These are phyloP conservation scores for Zosterops lateralis DNA, from an alignment of 2,113 vertebrate genomes.

Conservation along the genomic window DNA sequence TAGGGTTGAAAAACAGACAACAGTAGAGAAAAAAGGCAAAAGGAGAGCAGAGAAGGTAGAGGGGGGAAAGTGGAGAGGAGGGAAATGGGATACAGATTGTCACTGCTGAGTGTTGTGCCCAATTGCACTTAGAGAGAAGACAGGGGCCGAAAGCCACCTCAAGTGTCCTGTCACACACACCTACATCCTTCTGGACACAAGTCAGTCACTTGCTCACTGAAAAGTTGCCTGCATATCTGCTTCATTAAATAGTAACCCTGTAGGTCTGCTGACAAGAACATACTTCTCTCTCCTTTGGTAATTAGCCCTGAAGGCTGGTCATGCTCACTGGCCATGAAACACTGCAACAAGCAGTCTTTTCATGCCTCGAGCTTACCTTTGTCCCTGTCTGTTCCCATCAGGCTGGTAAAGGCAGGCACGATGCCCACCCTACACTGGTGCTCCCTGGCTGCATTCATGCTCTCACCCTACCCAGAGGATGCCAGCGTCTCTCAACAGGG, in stretches of 20 bases:
- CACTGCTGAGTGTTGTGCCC: neutral
- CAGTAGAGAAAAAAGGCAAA: neutral
- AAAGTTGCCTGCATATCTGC: conserved; percentile 52
- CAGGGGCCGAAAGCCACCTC: neutral
- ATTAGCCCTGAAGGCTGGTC: conserved; percentile 69
- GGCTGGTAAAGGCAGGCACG: neutral
- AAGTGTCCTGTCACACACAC: neutral
- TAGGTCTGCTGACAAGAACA: conserved; percentile 64
- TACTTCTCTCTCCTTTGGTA: conserved; percentile 57
- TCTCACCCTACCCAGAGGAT: neutral
- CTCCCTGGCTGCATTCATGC: neutral
- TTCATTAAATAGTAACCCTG: conserved; percentile 70
- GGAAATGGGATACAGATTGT: neutral
- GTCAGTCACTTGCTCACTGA: conserved; percentile 13
- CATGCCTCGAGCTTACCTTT: conserved; percentile 57
- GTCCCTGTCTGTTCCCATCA: conserved; percentile 45
- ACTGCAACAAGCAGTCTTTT: conserved; percentile 57
- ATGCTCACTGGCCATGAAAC: conserved; percentile 68
- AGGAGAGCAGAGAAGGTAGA: neutral
- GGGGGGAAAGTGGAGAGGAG: neutral
- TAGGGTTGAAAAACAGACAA: neutral
- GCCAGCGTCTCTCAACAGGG: conserved; percentile 7
- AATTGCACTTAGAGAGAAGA: neutral
- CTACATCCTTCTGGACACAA: conserved; percentile 9
- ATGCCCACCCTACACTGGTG: neutral